Percentiles rank a stretch among this genome's conserved stretches.
Conservation (phyloP, 2,797 vertebrate genomes). For the Adrianichthys oophorus region DNA sequence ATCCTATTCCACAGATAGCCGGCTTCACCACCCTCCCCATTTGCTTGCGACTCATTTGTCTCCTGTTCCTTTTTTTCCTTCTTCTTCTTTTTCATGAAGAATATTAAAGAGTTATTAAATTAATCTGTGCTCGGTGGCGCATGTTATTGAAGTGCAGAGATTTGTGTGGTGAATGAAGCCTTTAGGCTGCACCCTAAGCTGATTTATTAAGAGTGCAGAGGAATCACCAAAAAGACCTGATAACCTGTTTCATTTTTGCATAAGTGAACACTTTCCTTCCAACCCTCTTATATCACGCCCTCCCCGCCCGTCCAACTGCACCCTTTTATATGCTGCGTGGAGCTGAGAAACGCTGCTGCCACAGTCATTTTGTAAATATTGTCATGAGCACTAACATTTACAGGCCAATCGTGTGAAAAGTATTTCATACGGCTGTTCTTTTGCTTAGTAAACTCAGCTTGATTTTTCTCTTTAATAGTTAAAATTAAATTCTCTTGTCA, state of each 20-base stretch:
- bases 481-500: too few relatives aligned
- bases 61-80: constrained; percentile 69
- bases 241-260: constrained; percentile 82
- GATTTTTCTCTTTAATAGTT: too few relatives aligned
- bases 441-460: not conserved
- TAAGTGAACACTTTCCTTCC: constrained; percentile 79
- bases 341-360: constrained; percentile 17
- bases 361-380: constrained; percentile 33
- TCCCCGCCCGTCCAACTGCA: constrained; percentile 4
- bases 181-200: constrained; percentile 78
- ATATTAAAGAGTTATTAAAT: constrained; percentile 88
- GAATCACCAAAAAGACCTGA: constrained; percentile 82
- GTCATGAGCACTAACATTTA: constrained; percentile 33
- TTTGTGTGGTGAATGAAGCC: constrained; percentile 80
- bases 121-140: constrained; percentile 83
- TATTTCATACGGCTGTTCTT: constrained; percentile 1
- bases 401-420: constrained; percentile 10
- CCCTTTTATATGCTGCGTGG: constrained; percentile 42
- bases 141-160: constrained; percentile 85
- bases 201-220: constrained; percentile 82
- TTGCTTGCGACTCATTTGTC: constrained; percentile 67
- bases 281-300: constrained; percentile 69
- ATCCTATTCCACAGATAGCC: constrained; percentile 75
- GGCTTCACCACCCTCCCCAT: constrained; percentile 55
- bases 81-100: constrained; percentile 70